These are phyloP conservation scores for Ammospiza nelsoni DNA, from an alignment of 2,113 vertebrate genomes.

Conservation along the genomic window DNA sequence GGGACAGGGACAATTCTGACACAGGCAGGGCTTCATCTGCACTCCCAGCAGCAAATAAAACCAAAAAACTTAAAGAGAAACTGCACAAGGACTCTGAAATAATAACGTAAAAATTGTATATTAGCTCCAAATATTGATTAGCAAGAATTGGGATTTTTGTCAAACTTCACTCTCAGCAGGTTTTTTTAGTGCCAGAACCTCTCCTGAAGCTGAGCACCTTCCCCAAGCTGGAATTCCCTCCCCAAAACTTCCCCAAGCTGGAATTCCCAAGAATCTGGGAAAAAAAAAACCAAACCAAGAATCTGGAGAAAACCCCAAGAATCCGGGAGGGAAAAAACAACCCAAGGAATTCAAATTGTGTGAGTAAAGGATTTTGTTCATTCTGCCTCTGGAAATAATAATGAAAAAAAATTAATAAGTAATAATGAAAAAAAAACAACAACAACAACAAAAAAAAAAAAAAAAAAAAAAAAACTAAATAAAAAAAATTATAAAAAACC, in stretches of 20 bases:
- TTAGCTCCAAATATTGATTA: background rate
- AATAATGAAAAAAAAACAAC: too few species aligned
- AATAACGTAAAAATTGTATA: rapidly evolving
- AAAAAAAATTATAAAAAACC: too few species aligned
- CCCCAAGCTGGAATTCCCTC: rapidly evolving
- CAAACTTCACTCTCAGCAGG: background rate
- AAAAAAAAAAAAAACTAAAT: too few species aligned
- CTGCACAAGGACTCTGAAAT: background rate
- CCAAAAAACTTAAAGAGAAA: rapidly evolving
- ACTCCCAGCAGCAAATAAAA: background rate
- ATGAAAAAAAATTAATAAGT: too few species aligned
- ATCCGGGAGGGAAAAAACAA: background rate
- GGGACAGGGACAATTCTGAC: rapidly evolving
- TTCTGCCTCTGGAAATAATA: too few species aligned
- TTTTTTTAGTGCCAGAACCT: background rate
- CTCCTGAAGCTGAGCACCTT: background rate
- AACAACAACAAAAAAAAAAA: too few species aligned
- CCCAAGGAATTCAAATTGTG: background rate
- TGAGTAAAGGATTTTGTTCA: background rate
- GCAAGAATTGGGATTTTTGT: background rate
- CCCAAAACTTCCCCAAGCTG: background rate
- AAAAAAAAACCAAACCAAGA: too few species aligned
- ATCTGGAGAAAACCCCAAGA: background rate
- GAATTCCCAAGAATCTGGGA: too few species aligned
- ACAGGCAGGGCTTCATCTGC: rapidly evolving